Conservation (phyloP, 2,797 vertebrate genomes). For the Sandelia bainsii region DNA sequence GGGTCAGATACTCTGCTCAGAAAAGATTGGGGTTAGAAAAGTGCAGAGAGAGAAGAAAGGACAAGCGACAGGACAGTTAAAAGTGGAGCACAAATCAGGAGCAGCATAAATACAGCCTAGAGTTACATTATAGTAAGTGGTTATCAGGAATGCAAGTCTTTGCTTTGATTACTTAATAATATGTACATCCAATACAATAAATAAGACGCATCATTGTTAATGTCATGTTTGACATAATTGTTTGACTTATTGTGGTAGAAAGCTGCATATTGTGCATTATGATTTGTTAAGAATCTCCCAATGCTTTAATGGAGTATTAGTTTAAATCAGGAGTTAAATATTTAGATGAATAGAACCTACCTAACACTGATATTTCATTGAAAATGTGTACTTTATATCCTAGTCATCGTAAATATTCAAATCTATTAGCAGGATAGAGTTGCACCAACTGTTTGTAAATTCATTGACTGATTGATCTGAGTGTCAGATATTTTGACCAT, state of each 20-base stretch:
- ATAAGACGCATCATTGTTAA: not conserved
- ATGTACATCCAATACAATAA: constrained; percentile 10
- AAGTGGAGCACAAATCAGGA: constrained; percentile 53
- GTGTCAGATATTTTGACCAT: no score
- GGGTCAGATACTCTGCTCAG: constrained; percentile 46
- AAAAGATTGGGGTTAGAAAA: constrained; percentile 52
- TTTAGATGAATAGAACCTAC: not conserved
- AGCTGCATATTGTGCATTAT: not conserved
- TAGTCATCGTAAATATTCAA: no score
- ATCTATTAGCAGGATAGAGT: no score
- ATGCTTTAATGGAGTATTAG: not conserved
- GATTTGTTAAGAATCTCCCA: not conserved
- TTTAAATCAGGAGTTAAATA: constrained; percentile 16
- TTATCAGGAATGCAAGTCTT: constrained; percentile 46
- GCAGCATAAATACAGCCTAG: constrained; percentile 4
- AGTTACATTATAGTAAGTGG: constrained; percentile 2
- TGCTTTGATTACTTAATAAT: constrained; percentile 18
- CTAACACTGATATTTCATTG: no score
- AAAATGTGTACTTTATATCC: no score
- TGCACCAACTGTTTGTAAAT: no score
- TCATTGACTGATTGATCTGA: no score
- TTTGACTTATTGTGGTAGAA: not conserved
- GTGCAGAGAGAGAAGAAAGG: constrained; percentile 45
- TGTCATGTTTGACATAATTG: not conserved
- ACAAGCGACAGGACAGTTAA: constrained; percentile 1